These are phyloP conservation scores for Botrylloides violaceus DNA, from an alignment of 23 tunicate species.

Conservation along the genomic window DNA sequence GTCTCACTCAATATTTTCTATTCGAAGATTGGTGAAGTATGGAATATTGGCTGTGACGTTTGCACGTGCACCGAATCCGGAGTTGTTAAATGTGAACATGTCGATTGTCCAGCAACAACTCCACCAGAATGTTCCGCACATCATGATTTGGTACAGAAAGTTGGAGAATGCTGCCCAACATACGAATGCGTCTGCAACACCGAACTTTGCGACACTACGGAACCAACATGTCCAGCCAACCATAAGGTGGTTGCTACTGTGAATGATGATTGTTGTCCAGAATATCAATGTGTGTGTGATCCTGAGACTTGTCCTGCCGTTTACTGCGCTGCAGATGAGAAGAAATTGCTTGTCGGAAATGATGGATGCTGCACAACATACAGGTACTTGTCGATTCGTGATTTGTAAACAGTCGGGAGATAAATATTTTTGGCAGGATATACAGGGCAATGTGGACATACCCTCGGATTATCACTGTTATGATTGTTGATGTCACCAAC, in stretches of 20 bases:
- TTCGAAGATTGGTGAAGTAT: slow-evolving; percentile 65
- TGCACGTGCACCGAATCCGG: slow-evolving; percentile 76
- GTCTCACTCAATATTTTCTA: background rate
- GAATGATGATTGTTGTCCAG: slow-evolving; percentile 69
- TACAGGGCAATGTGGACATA: no score
- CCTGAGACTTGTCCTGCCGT: slow-evolving; percentile 55
- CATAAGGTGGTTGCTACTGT: slow-evolving; percentile 33
- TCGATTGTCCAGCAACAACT: slow-evolving; percentile 42
- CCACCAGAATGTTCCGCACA: slow-evolving; percentile 58
- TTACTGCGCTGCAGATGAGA: slow-evolving; percentile 55
- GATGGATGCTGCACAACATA: slow-evolving; percentile 75
- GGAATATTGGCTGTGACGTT: slow-evolving; percentile 52
- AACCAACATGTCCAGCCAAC: slow-evolving; percentile 62
- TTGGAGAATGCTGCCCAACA: slow-evolving; percentile 83
- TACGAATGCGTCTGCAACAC: slow-evolving; percentile 83
- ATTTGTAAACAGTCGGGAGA: no score
- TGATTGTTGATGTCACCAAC: no score
- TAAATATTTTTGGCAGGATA: no score
- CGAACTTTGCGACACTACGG: slow-evolving; percentile 22
- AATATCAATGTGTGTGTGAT: slow-evolving; percentile 67
- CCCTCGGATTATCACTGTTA: no score
- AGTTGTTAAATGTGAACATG: slow-evolving; percentile 29
- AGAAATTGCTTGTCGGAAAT: slow-evolving; percentile 39
- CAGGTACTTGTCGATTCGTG: slow-evolving; percentile 39
- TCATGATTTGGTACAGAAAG: slow-evolving; percentile 74